Percentiles rank a stretch among this genome's conserved stretches.
Conservation (phyloP, 2,113 vertebrate genomes). For the Gymnorhina tibicen region DNA sequence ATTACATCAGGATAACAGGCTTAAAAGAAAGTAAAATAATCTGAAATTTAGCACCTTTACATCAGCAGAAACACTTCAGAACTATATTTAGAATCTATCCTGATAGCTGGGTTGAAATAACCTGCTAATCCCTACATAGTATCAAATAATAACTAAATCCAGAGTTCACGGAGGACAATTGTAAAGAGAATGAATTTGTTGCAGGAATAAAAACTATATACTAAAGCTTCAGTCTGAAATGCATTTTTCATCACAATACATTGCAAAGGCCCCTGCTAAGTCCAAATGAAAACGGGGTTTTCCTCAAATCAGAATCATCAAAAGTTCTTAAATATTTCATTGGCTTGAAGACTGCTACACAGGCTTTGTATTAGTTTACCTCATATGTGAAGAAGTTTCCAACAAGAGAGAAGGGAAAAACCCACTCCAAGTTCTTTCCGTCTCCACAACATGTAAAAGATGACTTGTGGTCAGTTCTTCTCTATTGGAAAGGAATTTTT, state of each 20-base stretch:
- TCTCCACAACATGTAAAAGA: not conserved
- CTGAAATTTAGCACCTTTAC: not conserved
- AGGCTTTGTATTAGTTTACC: not conserved
- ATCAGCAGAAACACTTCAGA: not conserved
- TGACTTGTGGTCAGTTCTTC: not conserved
- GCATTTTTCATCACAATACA: not conserved
- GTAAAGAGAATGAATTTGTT: not conserved
- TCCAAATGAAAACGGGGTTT: not conserved
- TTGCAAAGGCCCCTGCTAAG: not conserved
- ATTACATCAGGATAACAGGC: not conserved
- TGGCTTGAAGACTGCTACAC: not conserved
- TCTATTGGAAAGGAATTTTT: not conserved
- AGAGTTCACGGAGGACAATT: not conserved
- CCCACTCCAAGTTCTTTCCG: not conserved
- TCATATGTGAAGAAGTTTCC: not conserved
- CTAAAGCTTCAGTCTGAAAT: not conserved
- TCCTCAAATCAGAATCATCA: not conserved
- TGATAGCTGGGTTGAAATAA: not conserved
- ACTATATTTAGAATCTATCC: not conserved
- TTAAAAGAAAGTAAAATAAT: not conserved
- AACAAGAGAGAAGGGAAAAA: not conserved
- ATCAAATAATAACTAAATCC: not conserved
- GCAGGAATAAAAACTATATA: not conserved
- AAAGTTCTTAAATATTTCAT: not conserved
- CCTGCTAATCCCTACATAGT: not conserved